These are phyloP conservation scores for Strigops habroptila DNA, from an alignment of 2,113 vertebrate species.

Conservation along the genomic window DNA sequence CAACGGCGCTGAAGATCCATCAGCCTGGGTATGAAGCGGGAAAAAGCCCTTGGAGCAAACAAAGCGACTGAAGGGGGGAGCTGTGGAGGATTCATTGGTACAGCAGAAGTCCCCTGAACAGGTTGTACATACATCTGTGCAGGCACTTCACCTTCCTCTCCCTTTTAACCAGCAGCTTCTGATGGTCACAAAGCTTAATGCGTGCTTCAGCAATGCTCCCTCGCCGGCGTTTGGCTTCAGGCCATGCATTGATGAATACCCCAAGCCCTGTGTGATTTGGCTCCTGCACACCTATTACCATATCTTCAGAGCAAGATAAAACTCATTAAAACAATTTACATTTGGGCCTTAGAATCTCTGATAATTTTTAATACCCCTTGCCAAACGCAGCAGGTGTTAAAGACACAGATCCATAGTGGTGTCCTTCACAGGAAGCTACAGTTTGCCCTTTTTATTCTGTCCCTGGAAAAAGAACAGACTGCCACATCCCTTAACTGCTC, in stretches of 20 bases:
- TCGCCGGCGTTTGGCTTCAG: neutral
- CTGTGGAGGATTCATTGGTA: neutral
- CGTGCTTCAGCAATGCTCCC: neutral
- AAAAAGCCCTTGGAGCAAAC: neutral
- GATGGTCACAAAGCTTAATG: neutral
- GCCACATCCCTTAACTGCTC: neutral
- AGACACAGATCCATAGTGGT: neutral
- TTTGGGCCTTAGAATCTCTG: neutral
- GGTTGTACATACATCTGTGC: neutral
- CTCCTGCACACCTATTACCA: conserved; percentile 9
- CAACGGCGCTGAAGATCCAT: neutral
- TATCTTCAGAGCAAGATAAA: conserved; percentile 45
- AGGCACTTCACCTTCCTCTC: neutral
- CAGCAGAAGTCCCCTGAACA: neutral
- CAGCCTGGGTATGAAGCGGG: neutral
- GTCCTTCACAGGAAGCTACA: neutral
- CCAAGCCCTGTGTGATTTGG: conserved; percentile 2
- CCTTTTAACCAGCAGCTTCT: neutral
- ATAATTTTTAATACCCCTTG: neutral
- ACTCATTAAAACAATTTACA: conserved; percentile 30
- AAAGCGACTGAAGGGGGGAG: neutral
- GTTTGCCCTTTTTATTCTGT: neutral
- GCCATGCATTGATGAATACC: conserved; percentile 27
- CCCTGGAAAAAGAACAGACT: neutral
- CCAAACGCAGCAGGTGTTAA: neutral